Base-by-base conservation (phyloP, 2,888 invertebrate genomes). In the Tetragonula carbonaria region DNA sequence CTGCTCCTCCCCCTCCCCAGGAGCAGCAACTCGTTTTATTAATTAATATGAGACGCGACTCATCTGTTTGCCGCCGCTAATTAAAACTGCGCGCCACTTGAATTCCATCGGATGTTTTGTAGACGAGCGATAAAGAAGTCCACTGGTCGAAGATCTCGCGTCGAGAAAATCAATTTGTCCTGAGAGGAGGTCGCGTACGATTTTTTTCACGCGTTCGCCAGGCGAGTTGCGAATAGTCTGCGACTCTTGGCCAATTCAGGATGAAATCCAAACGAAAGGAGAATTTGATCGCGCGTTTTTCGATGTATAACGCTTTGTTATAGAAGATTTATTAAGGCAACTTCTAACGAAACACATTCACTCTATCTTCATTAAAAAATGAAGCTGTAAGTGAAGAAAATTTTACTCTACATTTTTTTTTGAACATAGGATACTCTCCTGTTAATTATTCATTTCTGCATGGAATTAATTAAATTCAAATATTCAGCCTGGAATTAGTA, bases 11-110 rank as follows among this genome's bases (percentile, higher is more conserved):
- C 62, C 68, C 68, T 38, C 74, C 23, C 50, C 72, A 71, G 38
- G 38, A 68, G 62, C 53, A 59, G 55, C 65, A 59, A 72, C 81
- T 76, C 76, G 81, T 86, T 86, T 80, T 90, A 89, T 87, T 87
- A 87, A 89, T 89, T 89, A 87, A 87, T 81, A 78, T 67, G 80
- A 86, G 84, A 74, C 82, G 57, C 82, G 82, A 78, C 70, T 78
- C 80, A 62, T 73, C 78, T 74, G 83, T 84, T 88, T 80, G 84
- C 80, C 33, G 50, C 66, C 28, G 50, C 75, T 87, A 90, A 90
- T 90, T 88, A 82, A 82, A 80, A 71, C 80, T 73, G 65, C 80
- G 70, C 68, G 80, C 79, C 84, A 78, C 16, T 57, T 33, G 79
- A 86, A 85, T 90, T 90, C 88, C 87, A 80, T 70, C 45, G 62